Base-by-base conservation (phyloP, 30 jellyfish, hydroid and myxozoan species). In the Mastigias papua region DNA sequence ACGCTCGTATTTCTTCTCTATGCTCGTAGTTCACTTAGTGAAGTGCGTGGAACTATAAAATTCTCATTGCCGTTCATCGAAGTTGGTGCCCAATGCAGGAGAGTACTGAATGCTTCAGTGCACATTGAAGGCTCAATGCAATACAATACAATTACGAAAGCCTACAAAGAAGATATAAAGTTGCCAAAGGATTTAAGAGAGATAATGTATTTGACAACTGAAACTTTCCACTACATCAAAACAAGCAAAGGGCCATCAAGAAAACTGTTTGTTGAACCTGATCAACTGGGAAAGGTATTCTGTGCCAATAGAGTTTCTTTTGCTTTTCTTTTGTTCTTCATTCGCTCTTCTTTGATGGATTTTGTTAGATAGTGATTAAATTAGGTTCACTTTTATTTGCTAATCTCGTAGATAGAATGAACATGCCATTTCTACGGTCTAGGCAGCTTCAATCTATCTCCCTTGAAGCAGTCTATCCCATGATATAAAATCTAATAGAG, bases 1-100 rank as follows among this genome's bases (percentile, higher is more conserved):
- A n/a, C n/a, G n/a, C n/a, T n/a, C 60, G 8, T 46, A 46, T 46
- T 8, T 16, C 8, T 6, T 46, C 16, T 46, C 16, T 46, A 6
- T 46, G 60, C 60, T 64, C 69, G 11, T 34, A 82, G 92, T 85
- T 68, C 85, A 19, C 50, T 82, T 4, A 28, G 78, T 0, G 92
- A 82, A 32, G 92, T 82, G 15, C 76, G 78, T 2, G 92, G 92
- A 29, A 74, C 82, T 2, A 86, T 86, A 63, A 65, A 63, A 21
- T 74, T 57, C 90, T 48, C 86, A 22, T 62, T 86, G 76, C 95
- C 95, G 49, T 65, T 86, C 80, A 48, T 74, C 25, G 95, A 86
- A 58, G 90, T 66, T 48, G 95, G 95, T 19, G 89, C 86, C 35
- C 65, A 31, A 10, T 34, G 82, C 72, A 64, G 90, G 37, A 75